Percentiles rank a stretch among this genome's conserved stretches.
These are phyloP conservation scores for Bombyx mori DNA, from an alignment of 1,140 invertebrate species.

Conservation along the genomic window DNA sequence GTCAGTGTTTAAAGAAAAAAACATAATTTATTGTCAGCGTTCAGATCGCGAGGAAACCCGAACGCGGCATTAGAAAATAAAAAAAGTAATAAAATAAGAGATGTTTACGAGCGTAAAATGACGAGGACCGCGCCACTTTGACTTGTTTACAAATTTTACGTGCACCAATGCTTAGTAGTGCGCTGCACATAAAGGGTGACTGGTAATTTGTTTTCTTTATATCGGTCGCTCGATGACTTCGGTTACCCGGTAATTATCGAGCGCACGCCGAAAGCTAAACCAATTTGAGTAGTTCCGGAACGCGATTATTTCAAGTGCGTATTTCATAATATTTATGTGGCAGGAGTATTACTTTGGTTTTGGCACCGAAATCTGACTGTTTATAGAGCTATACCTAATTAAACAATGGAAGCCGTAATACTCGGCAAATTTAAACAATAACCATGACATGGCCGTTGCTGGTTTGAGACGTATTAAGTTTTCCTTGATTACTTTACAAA, in stretches of 20 bases:
- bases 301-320: constrained; percentile 36
- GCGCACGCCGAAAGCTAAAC: constrained; percentile 50
- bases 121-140: constrained; percentile 47
- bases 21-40: constrained; percentile 67
- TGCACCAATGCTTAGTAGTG: constrained; percentile 25
- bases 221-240: constrained; percentile 46
- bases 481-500: too few species aligned
- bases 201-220: constrained; percentile 62
- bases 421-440: constrained; percentile 4
- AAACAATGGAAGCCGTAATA: constrained; percentile 6
- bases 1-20: constrained; percentile 64
- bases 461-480: too few species aligned
- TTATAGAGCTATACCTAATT: constrained; percentile 23
- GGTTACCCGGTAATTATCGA: constrained; percentile 54
- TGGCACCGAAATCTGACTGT: constrained; percentile 23
- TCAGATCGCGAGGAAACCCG: constrained; percentile 63
- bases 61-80: constrained; percentile 66
- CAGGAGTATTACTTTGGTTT: constrained; percentile 34
- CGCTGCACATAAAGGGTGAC: constrained; percentile 30
- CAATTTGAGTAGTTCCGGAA: constrained; percentile 33
- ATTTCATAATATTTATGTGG: constrained; percentile 55
- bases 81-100: constrained; percentile 67
- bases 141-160: constrained; percentile 39
- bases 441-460: too few species aligned
- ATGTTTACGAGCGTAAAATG: constrained; percentile 68